Conservation (phyloP, 2,113 vertebrate species). For the Indicator maculatus region DNA sequence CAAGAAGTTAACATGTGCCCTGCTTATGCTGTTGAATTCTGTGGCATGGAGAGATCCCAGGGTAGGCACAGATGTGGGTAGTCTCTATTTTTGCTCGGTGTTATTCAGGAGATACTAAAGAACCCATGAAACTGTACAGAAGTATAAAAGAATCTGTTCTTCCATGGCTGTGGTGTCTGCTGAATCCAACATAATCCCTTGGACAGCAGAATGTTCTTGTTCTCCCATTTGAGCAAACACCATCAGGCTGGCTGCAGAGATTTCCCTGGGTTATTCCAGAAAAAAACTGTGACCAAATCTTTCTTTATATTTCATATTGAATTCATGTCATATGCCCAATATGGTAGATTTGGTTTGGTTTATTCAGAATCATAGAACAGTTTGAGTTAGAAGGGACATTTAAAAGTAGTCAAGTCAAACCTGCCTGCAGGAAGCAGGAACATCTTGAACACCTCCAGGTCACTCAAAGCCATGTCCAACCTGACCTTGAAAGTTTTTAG, state of each 20-base stretch:
- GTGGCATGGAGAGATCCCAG: background rate
- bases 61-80: background rate
- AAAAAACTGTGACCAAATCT: background rate
- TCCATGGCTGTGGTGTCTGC: background rate
- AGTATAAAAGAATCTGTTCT: background rate
- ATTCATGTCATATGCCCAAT: background rate
- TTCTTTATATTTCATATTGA: background rate
- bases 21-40: background rate
- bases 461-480: background rate
- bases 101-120: background rate
- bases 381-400: background rate
- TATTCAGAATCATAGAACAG: background rate
- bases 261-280: background rate
- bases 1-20: background rate
- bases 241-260: background rate
- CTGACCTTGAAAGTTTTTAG: background rate
- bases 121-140: background rate
- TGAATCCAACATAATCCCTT: background rate
- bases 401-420: background rate
- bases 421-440: background rate
- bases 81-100: background rate
- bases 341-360: accelerated
- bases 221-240: background rate
- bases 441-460: background rate
- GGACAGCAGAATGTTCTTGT: background rate